Base-by-base conservation (phyloP, 1,140 invertebrate genomes). In the Pogonomyrmex barbatus region DNA sequence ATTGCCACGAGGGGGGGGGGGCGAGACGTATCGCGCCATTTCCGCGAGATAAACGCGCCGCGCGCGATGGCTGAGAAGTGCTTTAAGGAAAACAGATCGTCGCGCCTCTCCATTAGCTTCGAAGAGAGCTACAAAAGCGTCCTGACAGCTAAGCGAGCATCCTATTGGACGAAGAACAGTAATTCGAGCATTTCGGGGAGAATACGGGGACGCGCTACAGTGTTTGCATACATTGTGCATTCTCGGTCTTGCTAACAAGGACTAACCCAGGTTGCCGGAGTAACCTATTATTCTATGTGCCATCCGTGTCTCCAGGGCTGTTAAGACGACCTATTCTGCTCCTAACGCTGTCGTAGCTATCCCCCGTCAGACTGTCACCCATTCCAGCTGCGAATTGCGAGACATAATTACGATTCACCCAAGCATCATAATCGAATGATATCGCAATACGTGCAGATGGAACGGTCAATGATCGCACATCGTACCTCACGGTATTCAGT, bases 211-310 rank as follows among this genome's bases (percentile, higher is more conserved):
- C 85, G 62, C 45, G 63, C 89, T 91, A 90, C 88, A 86, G 87
- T 93, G 91, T 93, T 93, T 94, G 93, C 92, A 93, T 92, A 93
- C 88, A 92, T 92, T 92, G 89, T 91, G 88, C 83, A 90, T 79
- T 88, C 88, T 89, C 91, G 87, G 90, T 93, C 92, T 91, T 83
- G 86, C 85, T 90, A 91, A 91, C 92, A 90, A 88, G 83, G 87
- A 90, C 87, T 87, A 91, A 90, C 88, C 83, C 62, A 36, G 86
- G 54, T 81, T 86, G 82, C 77, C 75, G 63, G 79, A 88, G 65
- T 87, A 86, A 87, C 90, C 92, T 89, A 92, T 93, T 93, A 93
- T 93, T 92, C 92, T 90, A 93, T 89, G 89, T 91, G 86, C 90
- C 92, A 92, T 73, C 78, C 90, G 89, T 86, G 92, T 93, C 91